Percentiles rank a stretch among this genome's conserved stretches.
phyloP scores from a whole-genome alignment of 2,113 vertebrate species.

The Ondatra zibethicus region DNA sequence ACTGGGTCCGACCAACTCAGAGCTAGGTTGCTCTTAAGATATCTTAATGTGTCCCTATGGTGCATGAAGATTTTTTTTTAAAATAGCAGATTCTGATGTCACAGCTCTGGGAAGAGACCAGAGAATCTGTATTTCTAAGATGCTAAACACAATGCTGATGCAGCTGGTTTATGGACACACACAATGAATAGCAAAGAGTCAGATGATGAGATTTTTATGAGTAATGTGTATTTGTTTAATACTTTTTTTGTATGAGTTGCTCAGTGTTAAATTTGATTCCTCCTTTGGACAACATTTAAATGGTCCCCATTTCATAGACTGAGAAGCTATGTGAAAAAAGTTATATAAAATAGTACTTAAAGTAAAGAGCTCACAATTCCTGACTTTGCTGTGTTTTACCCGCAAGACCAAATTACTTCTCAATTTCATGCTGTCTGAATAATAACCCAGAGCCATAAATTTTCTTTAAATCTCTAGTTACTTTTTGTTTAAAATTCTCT shows the following conservation, averaged over 20 bases:
- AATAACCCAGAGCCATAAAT: slow-evolving; percentile 69
- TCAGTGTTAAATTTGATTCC: slow-evolving; percentile 47
- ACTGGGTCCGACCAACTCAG: not conserved
- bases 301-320: slow-evolving; percentile 50
- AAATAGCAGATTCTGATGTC: not conserved
- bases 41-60: not conserved
- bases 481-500: slow-evolving; percentile 62
- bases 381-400: slow-evolving; percentile 69
- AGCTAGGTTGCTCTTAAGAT: not conserved
- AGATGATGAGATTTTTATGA: not conserved
- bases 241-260: not conserved
- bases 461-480: slow-evolving; percentile 64
- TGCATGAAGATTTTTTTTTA: not conserved
- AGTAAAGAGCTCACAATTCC: not conserved
- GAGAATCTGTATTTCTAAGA: not conserved
- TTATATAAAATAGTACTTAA: slow-evolving; percentile 45
- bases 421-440: slow-evolving; percentile 75
- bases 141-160: not conserved
- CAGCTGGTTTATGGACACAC: not conserved
- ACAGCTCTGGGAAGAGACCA: not conserved
- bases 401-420: slow-evolving; percentile 70
- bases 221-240: slow-evolving; percentile 41
- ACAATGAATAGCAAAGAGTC: not conserved
- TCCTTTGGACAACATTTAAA: slow-evolving; percentile 46
- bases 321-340: slow-evolving; percentile 39